Evolutionary conservation across 2,113 vertebrate species (phyloP), one percentile per base, ranked within the genome.

Genomic region (Prionailurus bengalensis): DNA sequence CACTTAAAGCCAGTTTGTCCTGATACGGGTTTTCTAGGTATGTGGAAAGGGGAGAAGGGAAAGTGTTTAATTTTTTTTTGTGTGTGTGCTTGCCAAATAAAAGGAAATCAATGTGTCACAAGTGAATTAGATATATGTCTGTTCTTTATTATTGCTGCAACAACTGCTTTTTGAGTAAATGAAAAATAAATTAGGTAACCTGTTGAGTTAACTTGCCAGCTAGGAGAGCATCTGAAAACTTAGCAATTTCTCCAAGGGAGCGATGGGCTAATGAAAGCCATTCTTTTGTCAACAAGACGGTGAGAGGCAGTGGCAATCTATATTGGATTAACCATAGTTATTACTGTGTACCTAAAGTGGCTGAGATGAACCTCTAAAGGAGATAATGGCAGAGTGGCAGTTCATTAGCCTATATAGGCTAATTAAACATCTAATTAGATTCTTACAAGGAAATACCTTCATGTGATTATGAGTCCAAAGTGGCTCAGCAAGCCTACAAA

Each of bases 301-400:
- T 93, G 81, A 63, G 96, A 88, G 95, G 82, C 73, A 25, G 83
- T 89, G 68, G 73, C n/a, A 19, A 66, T 97, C 84, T 51, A 0
- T 71, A 93, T 95, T 97, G 81, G 95, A 92, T 98, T 98, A 98
- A 98, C 98, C 96, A 94, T 78, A 92, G 87, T 33, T 79, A 79
- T 94, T 94, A 15, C 71, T 97, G 95, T 95, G 91, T 91, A 65
- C 63, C 71, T 94, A 97, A 91, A 97, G 96, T 81, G 7, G 89
- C 96, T 70, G 55, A 97, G 95, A 95, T 98, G 92, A 89, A 95
- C 97, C 94, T 93, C 31, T 91, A 97, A 97, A 98, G 74, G 63
- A 96, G 89, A 71, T 78, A 96, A 95, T 93, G 92, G 58, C 96
- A 97, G 95, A 51, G 80, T 73, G 58, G 74, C 85, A 94, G 83